phyloP scores from a whole-genome alignment of 2,888 invertebrate genomes.

The Perithous albicinctus region DNA sequence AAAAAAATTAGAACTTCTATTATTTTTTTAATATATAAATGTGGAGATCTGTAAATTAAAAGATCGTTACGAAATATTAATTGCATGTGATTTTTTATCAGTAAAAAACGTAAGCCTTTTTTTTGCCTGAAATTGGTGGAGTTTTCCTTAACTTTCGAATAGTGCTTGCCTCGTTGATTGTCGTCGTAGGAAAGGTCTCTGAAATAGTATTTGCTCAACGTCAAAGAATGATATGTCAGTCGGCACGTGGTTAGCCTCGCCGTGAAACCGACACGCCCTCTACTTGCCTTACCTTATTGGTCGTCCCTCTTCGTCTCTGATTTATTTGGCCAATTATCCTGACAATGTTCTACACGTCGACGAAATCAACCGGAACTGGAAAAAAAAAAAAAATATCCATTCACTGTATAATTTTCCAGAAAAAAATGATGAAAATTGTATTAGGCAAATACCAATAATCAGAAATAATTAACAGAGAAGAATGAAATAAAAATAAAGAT shows the following conservation, averaged over 20 bases:
- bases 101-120: too few species aligned
- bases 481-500: too few species aligned
- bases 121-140: too few species aligned
- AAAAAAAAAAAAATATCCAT: conserved; percentile 7
- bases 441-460: neutral
- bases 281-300: conserved; percentile 79
- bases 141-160: neutral
- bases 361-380: conserved; percentile 61
- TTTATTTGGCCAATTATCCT: conserved; percentile 77
- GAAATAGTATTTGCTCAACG: conserved; percentile 58
- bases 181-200: neutral
- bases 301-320: conserved; percentile 75
- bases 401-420: neutral
- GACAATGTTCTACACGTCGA: conserved; percentile 74
- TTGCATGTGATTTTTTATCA: too few species aligned
- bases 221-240: conserved; percentile 70
- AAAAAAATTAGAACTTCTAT: too few species aligned
- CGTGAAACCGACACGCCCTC: conserved; percentile 75
- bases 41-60: too few species aligned
- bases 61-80: too few species aligned
- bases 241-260: conserved; percentile 65
- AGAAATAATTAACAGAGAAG: neutral
- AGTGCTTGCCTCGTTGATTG: neutral
- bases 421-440: neutral
- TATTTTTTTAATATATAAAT: too few species aligned